Percentiles rank a stretch among this genome's conserved stretches.
phyloP scores from a whole-genome alignment of 2,888 invertebrate species.

The Rhogogaster chlorosoma region DNA sequence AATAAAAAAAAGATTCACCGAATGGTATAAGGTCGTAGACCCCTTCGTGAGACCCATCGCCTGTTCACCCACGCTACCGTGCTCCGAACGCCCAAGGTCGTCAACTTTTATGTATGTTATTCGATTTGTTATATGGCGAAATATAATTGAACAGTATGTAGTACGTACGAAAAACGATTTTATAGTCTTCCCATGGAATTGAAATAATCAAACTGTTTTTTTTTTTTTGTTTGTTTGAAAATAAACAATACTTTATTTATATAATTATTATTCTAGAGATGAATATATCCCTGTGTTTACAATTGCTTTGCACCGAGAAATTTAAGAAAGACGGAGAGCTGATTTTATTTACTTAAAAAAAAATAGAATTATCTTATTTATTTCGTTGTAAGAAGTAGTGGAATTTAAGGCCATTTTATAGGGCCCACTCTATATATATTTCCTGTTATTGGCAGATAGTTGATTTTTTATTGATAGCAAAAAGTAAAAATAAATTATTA shows the following conservation, averaged over 20 bases:
- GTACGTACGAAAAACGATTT: background rate
- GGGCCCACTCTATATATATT: background rate
- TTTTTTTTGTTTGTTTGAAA: no score
- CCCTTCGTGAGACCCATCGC: conserved; percentile 27
- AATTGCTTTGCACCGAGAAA: no score
- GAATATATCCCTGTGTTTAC: background rate
- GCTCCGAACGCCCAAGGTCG: conserved; percentile 30
- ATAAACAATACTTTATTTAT: background rate
- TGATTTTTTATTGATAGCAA: background rate
- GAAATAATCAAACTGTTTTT: background rate
- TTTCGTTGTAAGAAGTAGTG: background rate
- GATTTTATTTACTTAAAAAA: no score
- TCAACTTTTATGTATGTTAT: conserved; percentile 42
- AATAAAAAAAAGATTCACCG: conserved; percentile 13
- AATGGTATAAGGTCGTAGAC: conserved; percentile 39
- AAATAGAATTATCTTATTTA: background rate
- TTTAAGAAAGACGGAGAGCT: no score
- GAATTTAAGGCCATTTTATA: background rate
- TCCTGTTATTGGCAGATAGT: background rate
- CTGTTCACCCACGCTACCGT: conserved; percentile 30
- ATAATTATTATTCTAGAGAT: background rate
- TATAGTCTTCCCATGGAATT: background rate
- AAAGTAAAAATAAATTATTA: background rate
- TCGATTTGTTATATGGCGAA: conserved; percentile 13
- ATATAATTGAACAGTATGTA: conserved; percentile 6